Evolutionary conservation across 2,797 vertebrate species (phyloP).

Genomic region (Oophaga sylvatica): DNA sequence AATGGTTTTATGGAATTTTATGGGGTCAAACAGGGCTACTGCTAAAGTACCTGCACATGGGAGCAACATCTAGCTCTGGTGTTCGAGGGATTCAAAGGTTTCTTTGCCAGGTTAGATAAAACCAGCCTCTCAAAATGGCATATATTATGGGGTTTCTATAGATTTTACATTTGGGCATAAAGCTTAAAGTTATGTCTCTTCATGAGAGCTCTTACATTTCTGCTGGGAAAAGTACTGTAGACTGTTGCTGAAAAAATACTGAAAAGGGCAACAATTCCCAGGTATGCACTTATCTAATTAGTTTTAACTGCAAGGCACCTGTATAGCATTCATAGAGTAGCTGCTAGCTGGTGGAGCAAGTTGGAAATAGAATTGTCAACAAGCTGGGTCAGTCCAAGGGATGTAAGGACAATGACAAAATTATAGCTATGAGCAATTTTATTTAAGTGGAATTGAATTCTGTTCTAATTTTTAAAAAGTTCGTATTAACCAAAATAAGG

Average conservation of each 20-base stretch:
- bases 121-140: not conserved
- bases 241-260: not conserved
- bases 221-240: not conserved
- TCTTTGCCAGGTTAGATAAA: not conserved
- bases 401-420: too few species aligned
- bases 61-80: not conserved
- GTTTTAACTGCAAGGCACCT: too few species aligned
- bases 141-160: not conserved
- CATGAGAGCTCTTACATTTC: not conserved
- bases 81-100: too few species aligned
- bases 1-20: not conserved
- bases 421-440: too few species aligned
- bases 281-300: too few species aligned
- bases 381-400: too few species aligned
- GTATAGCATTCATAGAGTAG: too few species aligned
- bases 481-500: too few species aligned
- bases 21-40: not conserved
- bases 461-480: too few species aligned
- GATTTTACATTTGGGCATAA: not conserved
- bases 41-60: not conserved
- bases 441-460: too few species aligned
- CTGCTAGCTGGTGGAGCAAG: too few species aligned
- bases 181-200: not conserved
- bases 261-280: not conserved
- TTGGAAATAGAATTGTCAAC: too few species aligned